phyloP scores from a whole-genome alignment of 2,797 vertebrate species.

The Platalea minor region DNA sequence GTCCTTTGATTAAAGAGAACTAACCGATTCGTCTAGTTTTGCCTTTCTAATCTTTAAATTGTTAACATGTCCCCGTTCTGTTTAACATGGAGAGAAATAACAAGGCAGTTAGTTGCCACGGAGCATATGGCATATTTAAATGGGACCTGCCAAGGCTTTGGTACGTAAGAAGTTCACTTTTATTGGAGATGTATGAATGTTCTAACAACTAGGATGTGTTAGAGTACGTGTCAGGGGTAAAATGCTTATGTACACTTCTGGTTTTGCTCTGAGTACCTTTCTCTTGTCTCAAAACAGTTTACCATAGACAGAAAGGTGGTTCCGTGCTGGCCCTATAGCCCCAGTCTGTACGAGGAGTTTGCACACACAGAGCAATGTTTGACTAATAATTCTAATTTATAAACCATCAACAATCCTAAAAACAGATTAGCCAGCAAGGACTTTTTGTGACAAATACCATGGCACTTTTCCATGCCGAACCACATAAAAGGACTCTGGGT shows the following conservation, averaged over 20 bases:
- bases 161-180: neutral
- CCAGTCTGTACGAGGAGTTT: neutral
- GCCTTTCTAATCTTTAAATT: neutral
- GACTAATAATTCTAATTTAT: slow-evolving; percentile 65
- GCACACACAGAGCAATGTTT: slow-evolving; percentile 38
- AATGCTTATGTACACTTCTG: neutral
- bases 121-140: neutral
- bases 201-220: neutral
- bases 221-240: neutral
- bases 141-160: neutral
- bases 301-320: neutral
- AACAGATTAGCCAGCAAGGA: slow-evolving; percentile 61
- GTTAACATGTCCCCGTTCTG: neutral
- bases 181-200: neutral
- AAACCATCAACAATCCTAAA: slow-evolving; percentile 69
- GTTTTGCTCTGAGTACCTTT: neutral
- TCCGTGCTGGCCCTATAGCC: neutral
- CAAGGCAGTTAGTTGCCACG: neutral
- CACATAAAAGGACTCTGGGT: slow-evolving; percentile 68
- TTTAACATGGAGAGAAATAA: neutral
- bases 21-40: neutral
- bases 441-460: slow-evolving; percentile 67
- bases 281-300: neutral
- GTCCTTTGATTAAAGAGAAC: neutral
- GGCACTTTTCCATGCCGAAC: slow-evolving; percentile 65